Evolutionary conservation across 2,797 vertebrate species (phyloP).

Genomic region (Coracias cyanogaster): DNA sequence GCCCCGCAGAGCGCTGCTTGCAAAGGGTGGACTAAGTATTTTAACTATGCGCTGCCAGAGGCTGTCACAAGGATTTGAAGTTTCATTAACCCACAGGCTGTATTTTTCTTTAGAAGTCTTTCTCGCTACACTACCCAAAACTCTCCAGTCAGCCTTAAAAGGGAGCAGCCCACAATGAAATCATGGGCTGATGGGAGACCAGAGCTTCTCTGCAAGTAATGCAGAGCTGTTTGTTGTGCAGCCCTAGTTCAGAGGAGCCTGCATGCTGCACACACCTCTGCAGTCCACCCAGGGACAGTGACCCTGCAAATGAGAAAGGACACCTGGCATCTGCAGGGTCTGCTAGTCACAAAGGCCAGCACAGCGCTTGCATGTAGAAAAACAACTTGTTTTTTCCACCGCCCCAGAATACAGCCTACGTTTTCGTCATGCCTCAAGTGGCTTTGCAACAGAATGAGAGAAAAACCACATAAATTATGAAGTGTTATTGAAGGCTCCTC

Average conservation of each 20-base stretch:
- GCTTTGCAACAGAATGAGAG: neutral
- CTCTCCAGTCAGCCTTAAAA: neutral
- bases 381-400: neutral
- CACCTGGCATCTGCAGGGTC: fast-evolving
- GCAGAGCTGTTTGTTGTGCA: neutral
- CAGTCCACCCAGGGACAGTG: neutral
- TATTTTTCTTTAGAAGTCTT: neutral
- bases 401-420: neutral
- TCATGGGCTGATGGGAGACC: fast-evolving
- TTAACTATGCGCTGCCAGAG: neutral
- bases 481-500: neutral
- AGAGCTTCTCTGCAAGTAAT: neutral
- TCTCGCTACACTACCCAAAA: neutral
- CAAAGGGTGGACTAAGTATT: neutral
- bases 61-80: neutral
- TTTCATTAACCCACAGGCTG: neutral
- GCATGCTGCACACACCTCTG: neutral
- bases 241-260: fast-evolving
- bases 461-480: neutral
- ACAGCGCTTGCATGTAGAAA: fast-evolving
- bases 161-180: neutral
- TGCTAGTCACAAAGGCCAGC: neutral
- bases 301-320: fast-evolving
- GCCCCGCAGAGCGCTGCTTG: neutral
- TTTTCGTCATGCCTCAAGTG: neutral